Evolutionary conservation across 2,888 invertebrate species (phyloP), one percentile per base, ranked within the genome.

Genomic region (Calephelis perditalis): DNA sequence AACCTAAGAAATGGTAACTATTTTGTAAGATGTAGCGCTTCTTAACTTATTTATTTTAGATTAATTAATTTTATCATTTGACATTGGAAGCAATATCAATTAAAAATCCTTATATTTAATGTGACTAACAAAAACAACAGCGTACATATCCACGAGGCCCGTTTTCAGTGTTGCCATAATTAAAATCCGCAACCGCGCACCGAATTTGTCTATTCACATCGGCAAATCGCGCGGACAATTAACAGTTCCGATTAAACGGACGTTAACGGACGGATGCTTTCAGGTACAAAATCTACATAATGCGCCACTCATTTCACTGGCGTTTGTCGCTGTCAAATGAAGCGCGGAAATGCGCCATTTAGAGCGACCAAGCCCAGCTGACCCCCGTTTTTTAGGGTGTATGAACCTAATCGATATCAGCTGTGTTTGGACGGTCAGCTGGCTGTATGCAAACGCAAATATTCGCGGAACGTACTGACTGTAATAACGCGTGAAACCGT

Each of bases 281-380:
- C 77, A 72, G 75, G 72, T 76, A 71, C 73, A 72, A 76, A 79
- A 84, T 82, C 82, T 86, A 81, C 86, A 85, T 86, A 86, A 85
- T 84, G 74, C 75, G 70, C 76, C 73, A 78, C 81, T 84, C 85
- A 84, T 86, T 86, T 82, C 75, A 72, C 74, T 71, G 68, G 70
- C 82, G 81, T 81, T 84, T 86, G 84, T 84, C 79, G 78, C 69
- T 76, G 78, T 73, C 82, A 82, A 85, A 86, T 86, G 85, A 85
- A 83, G 81, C 85, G 81, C 63, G 70, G 60, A 64, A 67, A 65
- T 67, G 62, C 63, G 68, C 70, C 70, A 61, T 71, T 73, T 73
- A 70, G 74, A 75, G 72, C 70, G 69, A 57, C 81, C 80, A 78
- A 62, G 59, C 54, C 65, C 69, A 65, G 65, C 11, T 58, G 76